Base-by-base conservation (phyloP, 1,140 invertebrate species). In the Pogonomyrmex barbatus region DNA sequence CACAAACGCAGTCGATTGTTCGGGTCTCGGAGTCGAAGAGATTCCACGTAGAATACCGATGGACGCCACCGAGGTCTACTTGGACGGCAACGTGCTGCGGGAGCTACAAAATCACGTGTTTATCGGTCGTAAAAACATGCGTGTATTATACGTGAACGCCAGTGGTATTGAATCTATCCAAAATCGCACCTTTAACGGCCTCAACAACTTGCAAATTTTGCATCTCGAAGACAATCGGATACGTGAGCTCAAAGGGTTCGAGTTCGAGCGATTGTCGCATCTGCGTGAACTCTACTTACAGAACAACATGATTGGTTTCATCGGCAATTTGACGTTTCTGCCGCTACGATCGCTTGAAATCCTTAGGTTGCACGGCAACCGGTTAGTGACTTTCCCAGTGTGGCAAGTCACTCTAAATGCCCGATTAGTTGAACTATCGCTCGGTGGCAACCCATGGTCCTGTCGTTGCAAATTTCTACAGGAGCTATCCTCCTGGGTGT, bases 1-100 rank as follows among this genome's bases (percentile, higher is more conserved):
- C 86, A 98, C 97, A 45, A 99, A 99, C 93, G 97, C 98, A 5
- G 98, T 99, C 3, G 98, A 99, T 92, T 99, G 98, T 94, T 98
- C 98, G 42, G 96, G 97, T 0, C 96, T 97, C 87, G 96, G 96
- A 54, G 97, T 96, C 60, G 95, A 96, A 30, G 96, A 97, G 92
- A 97, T 99, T 87, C 98, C 98, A 0, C 96, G 97, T 1, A 96
- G 97, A 78, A 97, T 99, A 87, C 98, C 98, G 17, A 99, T 99
- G 98, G 98, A 99, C 93, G 98, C 98, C 0, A 99, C 98, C 39
- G 97, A 98, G 93, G 97, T 99, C 24, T 99, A 98, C 92, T 95
- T 99, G 73, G 98, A 99, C 93, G 98, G 98, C 36, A 99, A 99
- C 93, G 96, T 97, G 88, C 97, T 99, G 75, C 96, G 96, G 65